A percentile compares a stretch with the other conserved stretches of the same genome.
Conservation (phyloP, 1,140 invertebrate genomes). For the Mya arenaria region DNA sequence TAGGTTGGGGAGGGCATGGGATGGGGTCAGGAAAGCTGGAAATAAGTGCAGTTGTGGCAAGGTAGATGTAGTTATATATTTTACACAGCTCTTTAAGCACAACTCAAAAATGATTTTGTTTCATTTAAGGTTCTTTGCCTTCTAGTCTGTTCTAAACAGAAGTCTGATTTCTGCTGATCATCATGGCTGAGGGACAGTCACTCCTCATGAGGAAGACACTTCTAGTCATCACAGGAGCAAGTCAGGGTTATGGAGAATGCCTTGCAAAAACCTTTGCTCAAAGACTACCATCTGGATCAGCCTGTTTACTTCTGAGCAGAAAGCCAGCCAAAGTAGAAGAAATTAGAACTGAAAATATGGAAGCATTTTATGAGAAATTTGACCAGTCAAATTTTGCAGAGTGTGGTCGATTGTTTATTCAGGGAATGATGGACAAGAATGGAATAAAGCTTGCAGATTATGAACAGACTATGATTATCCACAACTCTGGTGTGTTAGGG, state of each 20-base stretch:
- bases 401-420: conserved; percentile 70
- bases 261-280: conserved; percentile 88
- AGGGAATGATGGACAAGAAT: conserved; percentile 82
- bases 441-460: conserved; percentile 82
- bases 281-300: conserved; percentile 85
- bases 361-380: conserved; percentile 63
- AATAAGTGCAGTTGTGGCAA: too few relatives aligned
- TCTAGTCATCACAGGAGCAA: conserved; percentile 89
- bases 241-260: conserved; percentile 91
- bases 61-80: too few relatives aligned
- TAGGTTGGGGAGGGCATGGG: too few relatives aligned
- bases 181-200: not conserved
- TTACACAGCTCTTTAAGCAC: too few relatives aligned
- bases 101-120: too few relatives aligned
- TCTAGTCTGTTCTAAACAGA: too few relatives aligned
- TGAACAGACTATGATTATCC: conserved; percentile 89
- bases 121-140: too few relatives aligned
- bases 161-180: too few relatives aligned
- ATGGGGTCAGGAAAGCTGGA: too few relatives aligned
- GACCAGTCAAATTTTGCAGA: conserved; percentile 78
- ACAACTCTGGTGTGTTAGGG: conserved; percentile 94
- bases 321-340: conserved; percentile 81
- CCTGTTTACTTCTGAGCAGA: conserved; percentile 89
- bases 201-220: conserved; percentile 54
- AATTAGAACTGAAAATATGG: conserved; percentile 67